These are phyloP conservation scores for Ethmia dodecea DNA, from an alignment of 2,888 invertebrate species.

Conservation along the genomic window DNA sequence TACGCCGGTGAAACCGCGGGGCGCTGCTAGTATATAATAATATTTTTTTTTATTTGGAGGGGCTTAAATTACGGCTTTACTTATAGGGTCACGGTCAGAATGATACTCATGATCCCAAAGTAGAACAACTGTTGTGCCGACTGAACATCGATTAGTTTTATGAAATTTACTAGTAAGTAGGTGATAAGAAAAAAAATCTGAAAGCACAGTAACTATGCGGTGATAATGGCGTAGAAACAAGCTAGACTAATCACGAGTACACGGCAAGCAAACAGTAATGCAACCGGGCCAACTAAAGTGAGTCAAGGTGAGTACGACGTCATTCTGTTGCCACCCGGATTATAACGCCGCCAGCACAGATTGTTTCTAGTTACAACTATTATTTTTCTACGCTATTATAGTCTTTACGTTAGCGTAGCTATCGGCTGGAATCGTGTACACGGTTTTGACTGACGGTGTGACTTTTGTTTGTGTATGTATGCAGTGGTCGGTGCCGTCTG, in stretches of 20 bases:
- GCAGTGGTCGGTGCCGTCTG: constrained; percentile 39
- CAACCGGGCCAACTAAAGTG: constrained; percentile 64
- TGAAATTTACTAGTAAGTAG: no score
- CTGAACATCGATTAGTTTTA: no score
- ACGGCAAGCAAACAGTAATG: constrained; percentile 49
- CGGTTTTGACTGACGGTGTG: background rate
- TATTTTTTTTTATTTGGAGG: no score
- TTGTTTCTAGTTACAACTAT: constrained; percentile 6
- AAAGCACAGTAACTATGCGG: no score
- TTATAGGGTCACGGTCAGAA: no score
- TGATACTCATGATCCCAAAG: no score
- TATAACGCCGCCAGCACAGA: constrained; percentile 6
- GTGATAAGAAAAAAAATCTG: no score
- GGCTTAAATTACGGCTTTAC: no score
- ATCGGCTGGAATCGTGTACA: constrained; percentile 23
- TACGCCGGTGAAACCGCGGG: no score
- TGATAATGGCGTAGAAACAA: background rate
- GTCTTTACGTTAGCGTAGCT: constrained; percentile 3
- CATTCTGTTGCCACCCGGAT: constrained; percentile 69
- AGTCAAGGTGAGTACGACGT: constrained; percentile 70
- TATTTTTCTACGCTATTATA: constrained; percentile 9
- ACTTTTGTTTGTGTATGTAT: constrained; percentile 9
- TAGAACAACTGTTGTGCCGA: no score
- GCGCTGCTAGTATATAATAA: no score
- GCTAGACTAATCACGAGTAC: constrained; percentile 51